A percentile compares a stretch with the other conserved stretches of the same genome.
phyloP scores from a whole-genome alignment of 1,140 invertebrate genomes.

The Venturia canescens region DNA sequence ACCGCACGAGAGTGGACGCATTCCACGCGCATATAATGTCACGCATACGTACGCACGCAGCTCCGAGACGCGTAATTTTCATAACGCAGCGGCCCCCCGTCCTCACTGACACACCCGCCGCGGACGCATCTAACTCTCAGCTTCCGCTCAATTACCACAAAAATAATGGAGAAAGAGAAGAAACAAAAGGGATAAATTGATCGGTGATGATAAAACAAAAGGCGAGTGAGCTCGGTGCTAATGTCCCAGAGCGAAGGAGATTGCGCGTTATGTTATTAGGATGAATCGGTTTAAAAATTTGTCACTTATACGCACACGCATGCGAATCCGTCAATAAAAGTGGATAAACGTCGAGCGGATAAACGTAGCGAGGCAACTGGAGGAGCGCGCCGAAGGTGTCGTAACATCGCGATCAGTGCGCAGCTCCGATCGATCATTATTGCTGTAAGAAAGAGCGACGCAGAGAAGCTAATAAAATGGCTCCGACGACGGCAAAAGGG shows the following conservation, averaged over 20 bases:
- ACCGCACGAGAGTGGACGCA: neutral
- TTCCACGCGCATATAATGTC: constrained; percentile 19
- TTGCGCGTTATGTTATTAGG: constrained; percentile 7
- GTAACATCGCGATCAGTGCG: constrained; percentile 1
- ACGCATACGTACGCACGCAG: neutral
- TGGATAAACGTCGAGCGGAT: neutral
- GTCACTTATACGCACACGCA: constrained; percentile 10
- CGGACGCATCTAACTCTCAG: constrained; percentile 11
- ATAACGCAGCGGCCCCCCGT: constrained; percentile 9
- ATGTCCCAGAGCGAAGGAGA: neutral
- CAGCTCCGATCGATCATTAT: constrained; percentile 13
- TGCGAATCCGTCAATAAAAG: neutral
- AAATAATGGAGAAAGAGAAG: neutral
- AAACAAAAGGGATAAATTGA: neutral
- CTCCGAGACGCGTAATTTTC: neutral
- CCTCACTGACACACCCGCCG: neutral
- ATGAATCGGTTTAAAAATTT: constrained; percentile 1
- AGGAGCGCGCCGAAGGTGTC: neutral
- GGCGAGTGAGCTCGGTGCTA: neutral
- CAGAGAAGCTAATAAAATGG: neutral
- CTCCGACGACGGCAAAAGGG: neutral
- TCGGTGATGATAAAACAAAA: too few species aligned
- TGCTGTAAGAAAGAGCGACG: neutral
- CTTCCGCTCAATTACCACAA: constrained; percentile 32
- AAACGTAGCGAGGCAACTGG: neutral